Conservation (phyloP, 2,888 invertebrate species). For the Ophion ellenae region DNA sequence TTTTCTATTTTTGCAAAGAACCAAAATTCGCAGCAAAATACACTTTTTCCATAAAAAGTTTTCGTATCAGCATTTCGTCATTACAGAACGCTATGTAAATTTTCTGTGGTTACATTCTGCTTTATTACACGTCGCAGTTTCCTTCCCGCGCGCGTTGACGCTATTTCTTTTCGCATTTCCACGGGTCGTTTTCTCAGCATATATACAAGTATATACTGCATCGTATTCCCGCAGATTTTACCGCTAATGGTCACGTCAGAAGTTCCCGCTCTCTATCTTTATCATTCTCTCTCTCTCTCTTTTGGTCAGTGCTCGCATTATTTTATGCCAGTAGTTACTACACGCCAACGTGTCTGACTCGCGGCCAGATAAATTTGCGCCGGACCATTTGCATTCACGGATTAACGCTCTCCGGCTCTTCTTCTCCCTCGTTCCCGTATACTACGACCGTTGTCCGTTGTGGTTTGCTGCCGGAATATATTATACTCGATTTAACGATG, state of each 20-base stretch:
- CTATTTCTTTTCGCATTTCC: background rate
- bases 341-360: constrained; percentile 41
- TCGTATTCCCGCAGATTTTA: constrained; percentile 48
- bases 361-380: constrained; percentile 56
- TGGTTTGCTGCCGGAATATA: constrained; percentile 58
- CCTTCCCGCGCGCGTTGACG: background rate
- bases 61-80: background rate
- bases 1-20: background rate
- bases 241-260: constrained; percentile 52
- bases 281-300: background rate
- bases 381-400: constrained; percentile 61
- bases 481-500: constrained; percentile 61
- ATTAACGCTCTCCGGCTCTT: constrained; percentile 50
- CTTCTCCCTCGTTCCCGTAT: background rate
- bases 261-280: background rate
- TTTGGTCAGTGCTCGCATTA: constrained; percentile 42
- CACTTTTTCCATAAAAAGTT: background rate
- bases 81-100: background rate
- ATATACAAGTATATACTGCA: background rate
- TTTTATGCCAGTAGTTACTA: constrained; percentile 39
- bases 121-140: background rate
- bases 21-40: background rate
- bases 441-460: constrained; percentile 36
- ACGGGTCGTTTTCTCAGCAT: background rate
- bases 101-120: background rate